Conservation (phyloP, 2,113 vertebrate genomes). For the Rhynchomys soricoides region DNA sequence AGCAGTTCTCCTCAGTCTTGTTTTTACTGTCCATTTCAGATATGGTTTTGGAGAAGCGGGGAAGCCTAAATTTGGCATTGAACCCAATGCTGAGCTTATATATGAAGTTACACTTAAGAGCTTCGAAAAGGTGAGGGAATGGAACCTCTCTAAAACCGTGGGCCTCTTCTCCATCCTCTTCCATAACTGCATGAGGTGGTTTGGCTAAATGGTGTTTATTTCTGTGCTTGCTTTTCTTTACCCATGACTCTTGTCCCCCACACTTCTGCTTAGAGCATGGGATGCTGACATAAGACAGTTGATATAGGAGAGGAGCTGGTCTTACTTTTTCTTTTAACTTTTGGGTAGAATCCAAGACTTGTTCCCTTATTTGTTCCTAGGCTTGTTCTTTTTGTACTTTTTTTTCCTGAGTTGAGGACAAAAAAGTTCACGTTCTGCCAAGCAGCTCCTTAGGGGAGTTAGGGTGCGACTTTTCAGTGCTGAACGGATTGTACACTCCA, state of each 20-base stretch:
- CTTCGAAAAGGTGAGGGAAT: slow-evolving; percentile 93
- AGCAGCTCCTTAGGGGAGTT: slow-evolving; percentile 45
- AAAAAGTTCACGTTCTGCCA: slow-evolving; percentile 63
- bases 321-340: slow-evolving; percentile 66
- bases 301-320: slow-evolving; percentile 54
- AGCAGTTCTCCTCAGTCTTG: slow-evolving; percentile 11
- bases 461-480: slow-evolving; percentile 39
- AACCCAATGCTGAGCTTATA: slow-evolving; percentile 91
- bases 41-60: slow-evolving; percentile 95
- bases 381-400: slow-evolving; percentile 84
- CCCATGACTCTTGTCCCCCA: background rate
- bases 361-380: slow-evolving; percentile 83
- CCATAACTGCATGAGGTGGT: background rate
- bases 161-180: background rate
- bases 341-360: slow-evolving; percentile 83
- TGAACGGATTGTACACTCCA: slow-evolving; percentile 45
- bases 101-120: slow-evolving; percentile 96
- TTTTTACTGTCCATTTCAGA: slow-evolving; percentile 83
- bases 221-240: background rate
- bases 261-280: background rate
- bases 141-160: background rate
- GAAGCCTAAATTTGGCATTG: slow-evolving; percentile 91
- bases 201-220: background rate
- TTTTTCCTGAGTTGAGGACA: slow-evolving; percentile 65
- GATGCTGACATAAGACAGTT: background rate